Base-by-base conservation (phyloP, 2,888 invertebrate genomes). In the Neria commutata region DNA sequence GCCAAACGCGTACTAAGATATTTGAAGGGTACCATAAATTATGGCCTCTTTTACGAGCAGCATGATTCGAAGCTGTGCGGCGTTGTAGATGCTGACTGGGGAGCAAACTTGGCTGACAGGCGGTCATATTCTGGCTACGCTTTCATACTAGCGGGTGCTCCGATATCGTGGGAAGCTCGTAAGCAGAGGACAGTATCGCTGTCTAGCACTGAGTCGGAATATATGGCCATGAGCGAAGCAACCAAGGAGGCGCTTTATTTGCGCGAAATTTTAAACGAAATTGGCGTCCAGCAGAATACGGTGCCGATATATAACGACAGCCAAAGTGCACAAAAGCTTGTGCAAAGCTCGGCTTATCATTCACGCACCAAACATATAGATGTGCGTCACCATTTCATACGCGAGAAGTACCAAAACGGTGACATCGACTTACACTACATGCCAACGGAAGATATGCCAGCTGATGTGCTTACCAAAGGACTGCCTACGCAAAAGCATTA, bases 321-420 rank as follows among this genome's bases (percentile, higher is more conserved):
- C 21, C 61, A 65, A 56, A 60, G 63, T 16, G n/a, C n/a, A n/a
- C n/a, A n/a, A n/a, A n/a, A n/a, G n/a, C n/a, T n/a, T n/a, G n/a
- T n/a, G n/a, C n/a, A n/a, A n/a, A n/a, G n/a, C n/a, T n/a, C n/a
- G n/a, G n/a, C n/a, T 64, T 49, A 62, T 33, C 57, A 60, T 29
- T 50, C 52, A 1, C 52, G 63, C 1, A 63, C 59, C 2, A 68
- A 66, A 48, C 65, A 68, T 26, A 67, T 66, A n/a, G 65, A 61
- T 24, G 57, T 65, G 2, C 48, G 62, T 1, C 58, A 59, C 25
- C 60, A 65, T 34, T 63, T 63, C 19, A 56, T 65, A 24, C 54
- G 54, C 1, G 61, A 66, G 23, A 55, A 54, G 23, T 47, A 54
- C 11, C 47, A 47, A 33, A 58, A 57, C 17, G 26, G 33, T 1